Evolutionary conservation across 2,888 invertebrate species (phyloP), one percentile per base, ranked within the genome.

Genomic region (Seira musarum): DNA sequence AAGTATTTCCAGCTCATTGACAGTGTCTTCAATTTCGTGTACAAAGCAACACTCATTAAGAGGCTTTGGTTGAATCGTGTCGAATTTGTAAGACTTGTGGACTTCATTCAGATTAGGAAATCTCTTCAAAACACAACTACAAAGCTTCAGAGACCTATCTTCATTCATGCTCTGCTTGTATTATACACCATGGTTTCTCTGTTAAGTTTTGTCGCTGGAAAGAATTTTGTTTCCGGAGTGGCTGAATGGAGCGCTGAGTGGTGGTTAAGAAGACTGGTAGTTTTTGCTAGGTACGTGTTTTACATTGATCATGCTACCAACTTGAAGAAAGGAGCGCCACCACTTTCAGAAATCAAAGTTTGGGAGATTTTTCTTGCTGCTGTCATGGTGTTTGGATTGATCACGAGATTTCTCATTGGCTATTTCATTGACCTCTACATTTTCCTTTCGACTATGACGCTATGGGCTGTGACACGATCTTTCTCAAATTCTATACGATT

Each of bases 401-500:
- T 77, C 5, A 65, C 65, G 1, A 49, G 77, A 25, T 77, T 71
- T 46, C 30, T 78, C 0, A 25, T 78, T 24, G 78, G 78, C 19
- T 78, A 66, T 46, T 78, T 78, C n/a, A 72, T 78, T n/a, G 78
- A 78, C 22, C 25, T 78, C 1, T 60, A 22, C 46, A 78, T 78
- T 21, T 53, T 78, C 3, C 2, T 25, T 17, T 30, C 69, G 35
- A n/a, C 78, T 1, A 13, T 40, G 10, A 78, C 78, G 0, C 46
- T 78, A 6, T 78, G 71, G 78, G 5, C 61, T 1, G 78, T 30
- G 15, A 21, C 71, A n/a, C 1, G 6, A 2, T n/a, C 35, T 2
- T 78, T 78, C 25, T 66, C 78, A 1, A 66, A 78, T 19, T 24
- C 3, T 5, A 63, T 70, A 30, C 6, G 17, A 1, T 40, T 77